phyloP scores from a whole-genome alignment of 2,113 vertebrate genomes.

The Enhydra lutris region DNA sequence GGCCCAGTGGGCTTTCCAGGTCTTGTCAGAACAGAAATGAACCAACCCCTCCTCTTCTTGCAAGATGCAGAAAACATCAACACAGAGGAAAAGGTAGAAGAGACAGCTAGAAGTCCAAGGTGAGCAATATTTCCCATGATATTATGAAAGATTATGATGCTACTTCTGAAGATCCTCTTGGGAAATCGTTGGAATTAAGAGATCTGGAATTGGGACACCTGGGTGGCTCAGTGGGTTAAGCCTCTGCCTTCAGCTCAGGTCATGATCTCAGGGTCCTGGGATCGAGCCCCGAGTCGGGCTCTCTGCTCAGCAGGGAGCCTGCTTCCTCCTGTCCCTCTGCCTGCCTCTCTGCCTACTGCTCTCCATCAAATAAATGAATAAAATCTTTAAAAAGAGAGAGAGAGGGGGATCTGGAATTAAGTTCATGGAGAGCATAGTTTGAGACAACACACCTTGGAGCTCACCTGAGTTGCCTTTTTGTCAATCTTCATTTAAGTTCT shows the following conservation, averaged over 20 bases:
- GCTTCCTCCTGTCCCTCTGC: no score
- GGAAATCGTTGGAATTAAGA: slow-evolving; percentile 40
- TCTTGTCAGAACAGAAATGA: slow-evolving; percentile 21
- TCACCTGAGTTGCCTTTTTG: neutral
- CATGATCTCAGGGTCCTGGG: no score
- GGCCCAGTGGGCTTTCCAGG: neutral
- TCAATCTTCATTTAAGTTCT: neutral
- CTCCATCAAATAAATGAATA: no score
- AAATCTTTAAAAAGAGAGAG: no score
- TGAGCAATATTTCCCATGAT: neutral
- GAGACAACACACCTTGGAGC: neutral
- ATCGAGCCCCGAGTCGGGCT: no score
- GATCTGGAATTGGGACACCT: neutral
- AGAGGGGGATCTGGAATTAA: neutral
- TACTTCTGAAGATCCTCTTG: slow-evolving; percentile 45
- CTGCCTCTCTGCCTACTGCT: no score
- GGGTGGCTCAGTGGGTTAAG: no score
- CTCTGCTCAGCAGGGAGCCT: no score
- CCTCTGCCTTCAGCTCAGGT: no score
- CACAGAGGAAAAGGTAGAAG: slow-evolving; percentile 19
- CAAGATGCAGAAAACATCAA: slow-evolving; percentile 61
- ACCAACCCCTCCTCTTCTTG: neutral
- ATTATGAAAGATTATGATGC: neutral
- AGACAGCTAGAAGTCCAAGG: slow-evolving; percentile 62
- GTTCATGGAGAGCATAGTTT: neutral